These are phyloP conservation scores for Thamnophis elegans DNA, from an alignment of 2,797 vertebrate genomes.

Conservation along the genomic window DNA sequence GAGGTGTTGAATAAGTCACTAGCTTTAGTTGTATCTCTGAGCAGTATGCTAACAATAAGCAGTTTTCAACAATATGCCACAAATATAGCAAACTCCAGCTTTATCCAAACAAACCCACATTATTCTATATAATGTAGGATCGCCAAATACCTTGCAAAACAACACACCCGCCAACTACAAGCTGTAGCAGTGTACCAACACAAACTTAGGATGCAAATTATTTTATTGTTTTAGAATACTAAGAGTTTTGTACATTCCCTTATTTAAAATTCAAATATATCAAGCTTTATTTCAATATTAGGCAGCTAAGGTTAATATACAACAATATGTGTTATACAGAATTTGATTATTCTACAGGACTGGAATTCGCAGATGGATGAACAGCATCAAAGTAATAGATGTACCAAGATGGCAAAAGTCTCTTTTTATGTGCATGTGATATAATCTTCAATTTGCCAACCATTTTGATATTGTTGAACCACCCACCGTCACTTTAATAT, in stretches of 20 bases:
- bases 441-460: background rate
- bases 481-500: background rate
- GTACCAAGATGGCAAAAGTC: background rate
- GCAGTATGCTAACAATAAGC: background rate
- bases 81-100: background rate
- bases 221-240: constrained; percentile 9
- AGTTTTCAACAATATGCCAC: background rate
- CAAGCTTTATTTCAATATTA: constrained; percentile 5
- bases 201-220: background rate
- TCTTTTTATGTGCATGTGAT: background rate
- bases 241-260: background rate
- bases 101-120: background rate
- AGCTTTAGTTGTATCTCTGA: background rate
- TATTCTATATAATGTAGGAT: background rate
- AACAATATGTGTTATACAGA: background rate
- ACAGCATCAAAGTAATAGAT: background rate
- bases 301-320: constrained; percentile 38
- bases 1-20: background rate
- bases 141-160: background rate
- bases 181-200: background rate
- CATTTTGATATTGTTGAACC: background rate
- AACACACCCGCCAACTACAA: background rate
- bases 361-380: background rate
- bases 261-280: background rate
- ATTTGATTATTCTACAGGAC: background rate